Evolutionary conservation across 1,140 invertebrate species (phyloP), one percentile per base, ranked within the genome.

Genomic region (Chironomus tepperi): DNA sequence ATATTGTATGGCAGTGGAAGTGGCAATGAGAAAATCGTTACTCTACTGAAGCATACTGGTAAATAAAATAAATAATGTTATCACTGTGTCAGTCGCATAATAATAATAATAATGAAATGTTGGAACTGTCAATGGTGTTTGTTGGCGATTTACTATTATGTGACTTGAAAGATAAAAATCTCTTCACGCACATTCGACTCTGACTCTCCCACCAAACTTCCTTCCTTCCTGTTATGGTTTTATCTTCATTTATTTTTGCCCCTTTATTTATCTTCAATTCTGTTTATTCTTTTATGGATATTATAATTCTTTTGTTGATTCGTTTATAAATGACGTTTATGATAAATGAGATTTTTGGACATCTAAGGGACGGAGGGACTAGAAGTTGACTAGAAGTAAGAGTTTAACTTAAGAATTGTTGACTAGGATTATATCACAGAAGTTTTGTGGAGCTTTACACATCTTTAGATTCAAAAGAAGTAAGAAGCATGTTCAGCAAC

Each of bases 61-160:
- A 21, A 70, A 21, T 70, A 70, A 70, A 70, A 70, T 70, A 70
- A 70, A 70, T 70, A 70, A 19, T 70, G 65, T 70, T 70, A 70
- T 70, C 65, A 70, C 65, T 70, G 19, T 70, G 65, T 70, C 65
- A 70, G 3, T 70, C 16, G 65, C 65, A 70, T 70, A 70, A 70
- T 70, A 70, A 70, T 70, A 70, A 70, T 34, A 34, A 34, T 34
- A 70, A 57, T 57, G n/a, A 57, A 57, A 57, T 57, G 47, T 57
- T 70, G 19, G 18, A 19, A 16, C 65, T 70, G 65, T 70, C 65
- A 21, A 70, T 70, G 16, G n/a, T 18, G 65, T 18, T 18, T 70
- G 16, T 16, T 19, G 19, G 65, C 65, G 65, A 70, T 57, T 57
- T 57, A 57, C 65, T 18, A 70, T 21, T 70, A 70, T 70, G 65